Evolutionary conservation across 2,888 invertebrate species (phyloP), one percentile per base, ranked within the genome.

Genomic region (Marasmarcha lunaedactyla): DNA sequence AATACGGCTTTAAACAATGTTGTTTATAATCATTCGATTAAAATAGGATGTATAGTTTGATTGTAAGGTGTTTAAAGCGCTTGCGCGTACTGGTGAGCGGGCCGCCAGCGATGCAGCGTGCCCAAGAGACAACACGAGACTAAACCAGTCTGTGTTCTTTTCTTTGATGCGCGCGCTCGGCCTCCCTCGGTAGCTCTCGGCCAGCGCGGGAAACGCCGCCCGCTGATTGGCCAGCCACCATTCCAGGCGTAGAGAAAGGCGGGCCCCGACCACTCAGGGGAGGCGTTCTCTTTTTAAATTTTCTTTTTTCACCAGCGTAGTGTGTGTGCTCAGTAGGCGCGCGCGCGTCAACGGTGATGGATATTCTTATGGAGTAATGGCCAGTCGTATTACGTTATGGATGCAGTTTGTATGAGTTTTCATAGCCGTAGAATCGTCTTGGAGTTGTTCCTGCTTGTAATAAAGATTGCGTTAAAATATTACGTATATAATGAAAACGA

Each of bases 101-200:
- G 52, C 55, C 62, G 63, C 73, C 61, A 77, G 71, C 72, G 83
- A 73, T 76, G 77, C 78, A 70, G 66, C 78, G 73, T 63, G 73
- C 70, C 65, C 81, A 83, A 84, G 83, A 83, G 81, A 79, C 84
- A 68, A 81, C 83, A 83, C 84, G 79, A 83, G 71, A 84, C 84
- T 84, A 78, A 84, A 74, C 76, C 69, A 70, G 77, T 78, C 71
- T 71, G 72, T 64, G 65, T 70, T 77, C 73, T 83, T 83, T 84
- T 84, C 83, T 79, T 76, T 71, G 71, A 72, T 71, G 63, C 72
- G 72, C 71, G 57, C 63, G 59, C 63, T 73, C 77, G 81, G 71
- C 48, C 52, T 44, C 44, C 46, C 48, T 71, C 78, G 74, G 63
- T 48, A 39, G 46, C 48, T 48, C 47, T 30, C 57, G 55, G 55